Conservation (phyloP, 2,888 invertebrate species). For the Gerris lacustris region DNA sequence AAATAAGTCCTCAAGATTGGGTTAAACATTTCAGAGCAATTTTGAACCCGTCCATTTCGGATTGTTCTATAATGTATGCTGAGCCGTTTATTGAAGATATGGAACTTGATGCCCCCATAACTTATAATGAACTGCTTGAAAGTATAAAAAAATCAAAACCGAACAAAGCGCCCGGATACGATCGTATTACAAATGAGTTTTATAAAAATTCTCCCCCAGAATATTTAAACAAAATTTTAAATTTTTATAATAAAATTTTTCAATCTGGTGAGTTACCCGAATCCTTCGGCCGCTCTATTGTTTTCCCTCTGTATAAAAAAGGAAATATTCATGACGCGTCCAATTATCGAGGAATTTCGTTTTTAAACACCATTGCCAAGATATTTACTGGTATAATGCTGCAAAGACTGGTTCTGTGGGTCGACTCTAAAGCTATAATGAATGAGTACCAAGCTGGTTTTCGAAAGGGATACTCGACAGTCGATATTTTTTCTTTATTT, state of each 20-base stretch:
- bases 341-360: slow-evolving; percentile 20
- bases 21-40: too few relatives aligned
- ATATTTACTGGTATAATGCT: slow-evolving; percentile 16
- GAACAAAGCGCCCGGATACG: slow-evolving; percentile 14
- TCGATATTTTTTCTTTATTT: slow-evolving; percentile 22
- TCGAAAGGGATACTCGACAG: slow-evolving; percentile 20
- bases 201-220: slow-evolving; percentile 10
- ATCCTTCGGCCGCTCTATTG: slow-evolving; percentile 6
- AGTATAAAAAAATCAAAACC: neutral
- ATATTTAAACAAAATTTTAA: slow-evolving; percentile 7
- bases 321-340: slow-evolving; percentile 5
- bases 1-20: too few relatives aligned
- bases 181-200: slow-evolving; percentile 2
- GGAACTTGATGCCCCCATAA: too few relatives aligned
- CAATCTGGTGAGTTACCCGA: slow-evolving; percentile 2
- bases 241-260: neutral
- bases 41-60: too few relatives aligned
- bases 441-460: slow-evolving; percentile 26
- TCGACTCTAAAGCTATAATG: slow-evolving; percentile 16
- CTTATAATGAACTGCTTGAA: too few relatives aligned
- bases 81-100: too few relatives aligned
- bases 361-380: slow-evolving; percentile 16
- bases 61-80: too few relatives aligned
- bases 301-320: slow-evolving; percentile 20
- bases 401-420: slow-evolving; percentile 16